Evolutionary conservation across 92 coral and sea anemone genomes (phyloP), one percentile per base, ranked within the genome.

Genomic region (Anthopleura xanthogrammica): DNA sequence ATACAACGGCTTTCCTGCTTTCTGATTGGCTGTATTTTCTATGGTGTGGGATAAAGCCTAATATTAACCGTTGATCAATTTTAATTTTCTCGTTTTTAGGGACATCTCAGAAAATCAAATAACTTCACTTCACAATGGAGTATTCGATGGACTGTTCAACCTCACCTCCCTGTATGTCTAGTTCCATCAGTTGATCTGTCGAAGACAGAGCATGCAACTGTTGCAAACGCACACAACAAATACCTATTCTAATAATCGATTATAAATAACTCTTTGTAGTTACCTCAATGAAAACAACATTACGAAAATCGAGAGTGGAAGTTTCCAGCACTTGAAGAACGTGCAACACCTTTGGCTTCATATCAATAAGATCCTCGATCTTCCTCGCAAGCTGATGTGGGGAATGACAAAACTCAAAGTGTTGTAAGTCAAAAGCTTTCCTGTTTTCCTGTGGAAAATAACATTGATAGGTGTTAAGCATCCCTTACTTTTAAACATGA

Each of bases 91-190:
- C 24, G 12, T 68, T 68, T 36, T 10, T 14, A 89, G 92, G 75
- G 92, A 89, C 70, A 66, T 89, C n/a, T 89, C 92, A 20, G 92
- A 85, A 41, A 89, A 89, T 57, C 83, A 82, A 13, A 77, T 89
- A 4, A 66, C 60, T 4, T 78, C 41, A 42, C 79, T 89, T 52
- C 82, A 41, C 23, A 86, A 70, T 17, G 92, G 92, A 57, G 60
- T 82, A 3, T 77, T 89, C 72, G 76, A 80, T 23, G 92, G 89
- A 82, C 65, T 89, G 48, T 55, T 10, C 13, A 82, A 72, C 9
- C 81, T 89, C 14, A 76, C 86, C 54, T 86, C 92, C 12, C 80
- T 89, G 92, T 89, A 60, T 72, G 89, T 80, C 1, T 64, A 48
- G 56, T 54, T 54, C 58, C 1, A 54, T 46, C 50, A 46, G 0